Evolutionary conservation across 2,888 invertebrate species (phyloP).

Genomic region (Vesta saturnalis): DNA sequence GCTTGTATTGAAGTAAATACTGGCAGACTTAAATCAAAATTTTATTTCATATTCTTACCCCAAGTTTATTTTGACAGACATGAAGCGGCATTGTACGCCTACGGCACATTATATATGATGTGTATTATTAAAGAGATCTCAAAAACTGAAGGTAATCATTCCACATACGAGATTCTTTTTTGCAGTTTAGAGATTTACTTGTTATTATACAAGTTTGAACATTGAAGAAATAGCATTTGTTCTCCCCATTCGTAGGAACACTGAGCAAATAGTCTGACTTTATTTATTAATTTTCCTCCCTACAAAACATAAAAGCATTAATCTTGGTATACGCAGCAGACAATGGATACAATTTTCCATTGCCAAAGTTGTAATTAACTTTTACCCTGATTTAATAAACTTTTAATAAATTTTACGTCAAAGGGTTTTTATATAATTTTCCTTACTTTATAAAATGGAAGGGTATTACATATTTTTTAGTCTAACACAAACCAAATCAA

Average conservation of each 20-base stretch:
- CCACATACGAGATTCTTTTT: not conserved
- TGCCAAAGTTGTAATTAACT: conserved; percentile 52
- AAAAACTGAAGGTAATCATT: conserved; percentile 33
- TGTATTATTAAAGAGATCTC: conserved; percentile 41
- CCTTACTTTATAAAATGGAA: conserved; percentile 1
- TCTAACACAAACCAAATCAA: too few species aligned
- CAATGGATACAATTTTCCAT: conserved; percentile 51
- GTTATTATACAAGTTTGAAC: not conserved
- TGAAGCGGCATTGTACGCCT: conserved; percentile 30
- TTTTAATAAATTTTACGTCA: conserved; percentile 23
- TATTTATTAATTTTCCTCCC: conserved; percentile 45
- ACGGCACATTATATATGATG: conserved; percentile 41
- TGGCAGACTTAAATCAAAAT: not conserved
- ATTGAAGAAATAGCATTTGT: not conserved
- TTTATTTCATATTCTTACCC: conserved; percentile 16
- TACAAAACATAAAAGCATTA: conserved; percentile 43
- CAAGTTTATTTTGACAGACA: conserved; percentile 21
- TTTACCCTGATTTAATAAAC: conserved; percentile 40
- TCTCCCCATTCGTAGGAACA: conserved; percentile 12
- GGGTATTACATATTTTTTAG: not conserved
- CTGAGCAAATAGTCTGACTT: conserved; percentile 41
- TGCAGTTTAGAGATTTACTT: not conserved
- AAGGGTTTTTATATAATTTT: conserved; percentile 15
- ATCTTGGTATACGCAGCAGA: conserved; percentile 51
- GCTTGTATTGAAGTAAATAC: not conserved